Percentiles rank a stretch among this genome's conserved stretches.
These are phyloP conservation scores for Brachyistius frenatus DNA, from an alignment of 2,113 vertebrate species.

Conservation along the genomic window DNA sequence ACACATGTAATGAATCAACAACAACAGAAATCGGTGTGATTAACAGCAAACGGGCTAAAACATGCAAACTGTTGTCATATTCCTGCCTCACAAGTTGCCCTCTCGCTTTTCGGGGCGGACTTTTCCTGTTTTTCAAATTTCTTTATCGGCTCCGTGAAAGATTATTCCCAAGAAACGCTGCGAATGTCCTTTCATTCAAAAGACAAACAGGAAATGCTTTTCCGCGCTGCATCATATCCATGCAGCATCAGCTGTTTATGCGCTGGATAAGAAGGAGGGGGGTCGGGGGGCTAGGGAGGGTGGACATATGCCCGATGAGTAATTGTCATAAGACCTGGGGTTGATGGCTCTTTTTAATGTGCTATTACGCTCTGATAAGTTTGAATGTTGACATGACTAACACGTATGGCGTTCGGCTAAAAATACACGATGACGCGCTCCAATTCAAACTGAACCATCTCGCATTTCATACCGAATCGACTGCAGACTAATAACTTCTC, in stretches of 20 bases:
- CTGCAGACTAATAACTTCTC: too few species aligned
- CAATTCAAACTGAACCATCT: too few species aligned
- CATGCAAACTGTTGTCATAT: too few species aligned
- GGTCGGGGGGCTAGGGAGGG: conserved; percentile 13
- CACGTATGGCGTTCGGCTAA: conserved; percentile 11
- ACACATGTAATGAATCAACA: too few species aligned
- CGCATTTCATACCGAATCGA: too few species aligned
- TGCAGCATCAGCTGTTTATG: conserved; percentile 54
- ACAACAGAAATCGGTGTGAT: too few species aligned
- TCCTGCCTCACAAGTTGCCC: too few species aligned
- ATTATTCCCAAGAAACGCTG: not conserved
- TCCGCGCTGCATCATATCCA: not conserved
- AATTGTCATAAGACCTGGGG: conserved; percentile 51
- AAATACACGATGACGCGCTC: conserved; percentile 5
- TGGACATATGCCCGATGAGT: conserved; percentile 51
- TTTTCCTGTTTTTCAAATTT: too few species aligned
- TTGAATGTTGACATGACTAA: conserved; percentile 21
- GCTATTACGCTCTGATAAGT: conserved; percentile 69
- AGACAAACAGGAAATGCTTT: conserved; percentile 45
- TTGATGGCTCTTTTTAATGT: not conserved
- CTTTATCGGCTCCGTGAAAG: too few species aligned
- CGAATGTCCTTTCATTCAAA: not conserved
- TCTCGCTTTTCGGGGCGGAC: too few species aligned
- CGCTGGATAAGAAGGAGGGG: not conserved
- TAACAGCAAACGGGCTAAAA: too few species aligned